Conservation (phyloP, 2,888 invertebrate species). For the Syrphus vitripennis region DNA sequence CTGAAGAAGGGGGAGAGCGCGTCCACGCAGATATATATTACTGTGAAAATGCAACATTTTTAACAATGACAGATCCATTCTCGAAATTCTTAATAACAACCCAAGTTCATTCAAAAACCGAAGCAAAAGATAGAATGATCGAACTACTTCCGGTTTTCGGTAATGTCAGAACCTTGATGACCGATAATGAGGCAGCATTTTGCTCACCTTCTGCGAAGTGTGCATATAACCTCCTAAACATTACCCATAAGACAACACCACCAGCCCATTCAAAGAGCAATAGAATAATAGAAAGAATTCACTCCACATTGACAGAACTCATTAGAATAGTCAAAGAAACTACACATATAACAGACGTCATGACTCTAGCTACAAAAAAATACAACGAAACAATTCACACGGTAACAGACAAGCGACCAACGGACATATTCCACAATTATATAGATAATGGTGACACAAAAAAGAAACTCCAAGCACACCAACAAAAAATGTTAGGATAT, state of each 20-base stretch:
- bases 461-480: neutral
- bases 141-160: constrained; percentile 2
- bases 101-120: neutral
- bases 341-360: neutral
- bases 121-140: constrained; percentile 2
- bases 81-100: constrained; percentile 1
- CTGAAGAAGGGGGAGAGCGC: constrained; percentile 6
- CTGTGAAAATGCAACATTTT: neutral
- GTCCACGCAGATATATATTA: constrained; percentile 6
- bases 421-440: neutral
- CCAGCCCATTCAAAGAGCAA: neutral
- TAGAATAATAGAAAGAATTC: neutral
- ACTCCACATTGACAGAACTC: neutral
- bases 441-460: neutral
- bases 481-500: neutral
- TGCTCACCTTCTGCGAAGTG: too few relatives aligned
- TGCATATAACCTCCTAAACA: neutral
- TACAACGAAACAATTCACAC: neutral
- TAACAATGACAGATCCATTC: constrained; percentile 1
- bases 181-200: constrained; percentile 9
- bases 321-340: neutral
- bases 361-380: neutral
- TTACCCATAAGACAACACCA: neutral
- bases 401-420: too few relatives aligned
- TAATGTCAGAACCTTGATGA: constrained; percentile 3